Conservation (phyloP, 2,888 invertebrate genomes). For the Thera britannica region DNA sequence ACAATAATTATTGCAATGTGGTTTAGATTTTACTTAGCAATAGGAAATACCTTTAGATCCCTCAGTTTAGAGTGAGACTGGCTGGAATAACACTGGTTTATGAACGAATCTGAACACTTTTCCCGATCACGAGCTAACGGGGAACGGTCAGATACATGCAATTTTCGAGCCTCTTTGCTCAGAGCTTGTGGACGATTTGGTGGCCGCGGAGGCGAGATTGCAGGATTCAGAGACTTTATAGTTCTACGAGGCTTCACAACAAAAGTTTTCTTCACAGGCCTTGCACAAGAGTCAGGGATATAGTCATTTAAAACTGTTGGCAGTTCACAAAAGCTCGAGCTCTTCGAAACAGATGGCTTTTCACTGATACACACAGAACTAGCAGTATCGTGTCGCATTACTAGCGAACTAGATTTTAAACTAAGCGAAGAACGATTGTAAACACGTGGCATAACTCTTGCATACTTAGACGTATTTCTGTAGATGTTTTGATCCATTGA, state of each 20-base stretch:
- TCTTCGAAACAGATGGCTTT: slow-evolving; percentile 68
- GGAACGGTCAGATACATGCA: slow-evolving; percentile 60
- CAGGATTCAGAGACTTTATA: slow-evolving; percentile 67
- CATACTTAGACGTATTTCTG: slow-evolving; percentile 53
- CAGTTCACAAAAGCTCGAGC: slow-evolving; percentile 65
- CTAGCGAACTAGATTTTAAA: slow-evolving; percentile 58
- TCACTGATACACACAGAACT: slow-evolving; percentile 65
- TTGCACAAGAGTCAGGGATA: slow-evolving; percentile 52
- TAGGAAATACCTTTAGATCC: slow-evolving; percentile 64
- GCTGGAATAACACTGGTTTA: slow-evolving; percentile 64
- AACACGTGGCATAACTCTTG: slow-evolving; percentile 74
- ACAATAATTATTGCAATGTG: not conserved
- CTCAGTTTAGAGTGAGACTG: slow-evolving; percentile 67
- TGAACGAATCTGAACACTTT: slow-evolving; percentile 59
- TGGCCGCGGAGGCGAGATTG: slow-evolving; percentile 55
- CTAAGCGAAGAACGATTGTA: slow-evolving; percentile 53
- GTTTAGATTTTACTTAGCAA: not conserved
- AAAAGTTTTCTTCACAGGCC: slow-evolving; percentile 49
- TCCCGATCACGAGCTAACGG: slow-evolving; percentile 48
- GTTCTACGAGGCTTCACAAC: slow-evolving; percentile 72
- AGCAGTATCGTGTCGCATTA: slow-evolving; percentile 65
- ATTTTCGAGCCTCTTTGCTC: slow-evolving; percentile 43
- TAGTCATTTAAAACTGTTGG: slow-evolving; percentile 71
- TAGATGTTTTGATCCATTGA: slow-evolving; percentile 28
- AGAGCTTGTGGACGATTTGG: slow-evolving; percentile 40